Percentiles rank a stretch among this genome's conserved stretches.
Conservation (phyloP, 2,888 invertebrate species). For the Lutraria lutraria region DNA sequence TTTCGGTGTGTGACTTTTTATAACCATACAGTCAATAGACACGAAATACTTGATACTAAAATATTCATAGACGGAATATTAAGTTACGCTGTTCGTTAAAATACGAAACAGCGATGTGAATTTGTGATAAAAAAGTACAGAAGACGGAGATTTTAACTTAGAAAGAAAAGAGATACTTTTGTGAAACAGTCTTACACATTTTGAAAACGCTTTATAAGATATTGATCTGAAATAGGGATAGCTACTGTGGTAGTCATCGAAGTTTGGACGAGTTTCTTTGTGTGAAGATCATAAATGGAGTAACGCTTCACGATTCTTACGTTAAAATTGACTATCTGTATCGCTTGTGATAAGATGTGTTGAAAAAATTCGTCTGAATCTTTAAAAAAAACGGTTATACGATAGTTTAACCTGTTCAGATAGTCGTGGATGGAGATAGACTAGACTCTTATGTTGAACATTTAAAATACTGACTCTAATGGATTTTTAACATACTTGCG, state of each 20-base stretch:
- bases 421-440: neutral
- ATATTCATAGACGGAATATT: slow-evolving; percentile 36
- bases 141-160: slow-evolving; percentile 9
- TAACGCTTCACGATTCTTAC: neutral
- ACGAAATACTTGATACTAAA: slow-evolving; percentile 38
- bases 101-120: neutral
- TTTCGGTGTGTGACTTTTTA: slow-evolving; percentile 24
- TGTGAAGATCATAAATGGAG: neutral
- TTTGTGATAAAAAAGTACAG: neutral
- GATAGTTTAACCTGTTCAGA: neutral
- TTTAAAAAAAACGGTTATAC: neutral
- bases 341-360: neutral
- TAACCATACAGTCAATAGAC: slow-evolving; percentile 24
- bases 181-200: slow-evolving; percentile 31
- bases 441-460: neutral
- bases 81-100: slow-evolving; percentile 8
- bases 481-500: slow-evolving; percentile 22
- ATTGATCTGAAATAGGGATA: neutral
- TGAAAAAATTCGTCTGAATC: neutral
- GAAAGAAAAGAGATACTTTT: slow-evolving; percentile 44
- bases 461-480: neutral
- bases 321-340: neutral
- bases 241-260: neutral
- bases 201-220: neutral
- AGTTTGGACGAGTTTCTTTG: neutral